Percentiles rank a stretch among this genome's conserved stretches.
Conservation (phyloP, 1,140 invertebrate species). For the Drosophila malerkotliana region DNA sequence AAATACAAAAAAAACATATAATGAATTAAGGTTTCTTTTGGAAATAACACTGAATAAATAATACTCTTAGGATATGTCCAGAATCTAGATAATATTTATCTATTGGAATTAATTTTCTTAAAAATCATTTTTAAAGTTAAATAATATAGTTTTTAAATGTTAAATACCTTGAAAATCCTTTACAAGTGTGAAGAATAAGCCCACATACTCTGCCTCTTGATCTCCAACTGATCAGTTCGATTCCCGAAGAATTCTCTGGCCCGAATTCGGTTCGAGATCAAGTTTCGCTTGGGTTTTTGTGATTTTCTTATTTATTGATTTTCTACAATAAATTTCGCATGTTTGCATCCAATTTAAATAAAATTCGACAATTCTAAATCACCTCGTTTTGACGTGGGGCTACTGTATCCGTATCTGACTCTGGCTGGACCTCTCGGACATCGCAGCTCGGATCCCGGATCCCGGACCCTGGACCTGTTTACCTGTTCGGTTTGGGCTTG, state of each 20-base stretch:
- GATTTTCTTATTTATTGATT: slow-evolving; percentile 84
- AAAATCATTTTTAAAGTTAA: background rate
- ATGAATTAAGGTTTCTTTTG: slow-evolving; percentile 11
- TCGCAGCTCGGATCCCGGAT: background rate
- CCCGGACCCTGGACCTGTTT: slow-evolving; percentile 12
- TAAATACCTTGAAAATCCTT: background rate
- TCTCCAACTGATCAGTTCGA: slow-evolving; percentile 35
- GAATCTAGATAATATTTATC: background rate
- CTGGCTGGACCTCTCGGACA: slow-evolving; percentile 2
- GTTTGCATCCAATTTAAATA: slow-evolving; percentile 84
- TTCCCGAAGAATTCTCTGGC: slow-evolving; percentile 2
- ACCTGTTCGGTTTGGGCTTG: slow-evolving; percentile 41
- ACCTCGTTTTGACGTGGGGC: slow-evolving; percentile 83
- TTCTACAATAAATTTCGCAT: slow-evolving; percentile 84
- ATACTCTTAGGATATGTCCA: slow-evolving; percentile 12
- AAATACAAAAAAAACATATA: slow-evolving; percentile 14
- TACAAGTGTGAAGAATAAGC: too few relatives aligned
- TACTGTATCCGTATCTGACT: slow-evolving; percentile 64
- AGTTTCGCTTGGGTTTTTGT: slow-evolving; percentile 62
- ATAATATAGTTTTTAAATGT: background rate
- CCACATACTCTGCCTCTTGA: slow-evolving; percentile 43
- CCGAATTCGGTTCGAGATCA: slow-evolving; percentile 46
- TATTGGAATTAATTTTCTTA: background rate
- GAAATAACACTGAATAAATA: background rate
- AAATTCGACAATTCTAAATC: slow-evolving; percentile 84